Evolutionary conservation across 2,797 vertebrate genomes (phyloP).

Genomic region (Huso huso): DNA sequence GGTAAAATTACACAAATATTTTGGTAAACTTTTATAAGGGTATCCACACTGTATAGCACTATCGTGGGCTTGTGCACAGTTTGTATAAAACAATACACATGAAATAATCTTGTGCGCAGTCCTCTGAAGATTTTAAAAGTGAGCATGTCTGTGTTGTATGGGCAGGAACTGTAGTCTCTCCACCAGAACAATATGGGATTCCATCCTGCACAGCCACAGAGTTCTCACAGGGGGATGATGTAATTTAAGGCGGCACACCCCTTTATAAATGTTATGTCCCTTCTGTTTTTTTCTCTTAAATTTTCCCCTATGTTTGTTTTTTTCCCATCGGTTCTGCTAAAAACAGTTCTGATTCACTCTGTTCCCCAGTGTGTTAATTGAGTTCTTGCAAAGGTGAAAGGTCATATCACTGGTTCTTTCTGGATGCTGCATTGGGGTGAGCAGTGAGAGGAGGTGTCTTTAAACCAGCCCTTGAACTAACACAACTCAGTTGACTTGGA

Average conservation of each 20-base stretch:
- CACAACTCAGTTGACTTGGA: background rate
- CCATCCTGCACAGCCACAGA: no score
- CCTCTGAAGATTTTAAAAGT: no score
- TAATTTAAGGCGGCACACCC: background rate
- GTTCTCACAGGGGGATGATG: no score
- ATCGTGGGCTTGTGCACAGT: no score
- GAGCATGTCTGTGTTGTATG: no score
- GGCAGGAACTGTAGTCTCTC: no score
- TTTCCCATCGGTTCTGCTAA: background rate
- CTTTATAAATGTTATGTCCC: background rate
- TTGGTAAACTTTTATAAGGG: no score
- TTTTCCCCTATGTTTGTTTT: background rate
- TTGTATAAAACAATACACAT: no score
- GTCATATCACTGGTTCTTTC: background rate
- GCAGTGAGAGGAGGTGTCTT: background rate
- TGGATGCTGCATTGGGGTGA: background rate
- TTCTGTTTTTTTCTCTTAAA: slow-evolving; percentile 1
- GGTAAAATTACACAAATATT: no score
- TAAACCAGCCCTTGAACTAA: background rate
- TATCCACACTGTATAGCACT: no score
- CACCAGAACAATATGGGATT: no score
- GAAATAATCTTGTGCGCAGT: no score
- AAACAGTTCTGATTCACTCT: background rate
- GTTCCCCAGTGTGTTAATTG: background rate
- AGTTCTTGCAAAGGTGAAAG: background rate